These are phyloP conservation scores for Anthopleura sola DNA, from an alignment of 64 coral and sea anemone genomes.

Conservation along the genomic window DNA sequence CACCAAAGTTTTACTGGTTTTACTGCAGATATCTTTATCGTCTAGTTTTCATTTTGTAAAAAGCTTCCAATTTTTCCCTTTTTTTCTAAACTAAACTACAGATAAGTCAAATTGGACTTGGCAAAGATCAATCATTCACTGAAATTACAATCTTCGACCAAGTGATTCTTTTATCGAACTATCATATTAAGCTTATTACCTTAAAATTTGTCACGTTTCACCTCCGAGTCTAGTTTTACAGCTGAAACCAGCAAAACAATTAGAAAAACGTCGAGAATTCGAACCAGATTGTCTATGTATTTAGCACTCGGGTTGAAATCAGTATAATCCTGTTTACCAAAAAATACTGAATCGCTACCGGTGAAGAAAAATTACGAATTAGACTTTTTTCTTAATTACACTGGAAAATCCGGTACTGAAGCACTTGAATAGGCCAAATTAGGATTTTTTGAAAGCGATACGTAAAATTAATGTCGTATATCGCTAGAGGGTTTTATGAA, in stretches of 20 bases:
- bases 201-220: neutral
- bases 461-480: neutral
- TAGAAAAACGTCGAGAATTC: neutral
- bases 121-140: too few relatives aligned
- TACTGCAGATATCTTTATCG: too few relatives aligned
- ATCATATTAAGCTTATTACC: neutral
- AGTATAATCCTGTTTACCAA: neutral
- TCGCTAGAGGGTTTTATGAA: neutral
- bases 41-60: too few relatives aligned
- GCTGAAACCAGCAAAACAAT: neutral
- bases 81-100: too few relatives aligned
- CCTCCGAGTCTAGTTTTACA: neutral
- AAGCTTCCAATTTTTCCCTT: too few relatives aligned
- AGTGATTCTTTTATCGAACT: neutral
- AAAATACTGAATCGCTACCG: neutral
- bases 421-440: neutral
- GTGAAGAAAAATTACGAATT: neutral
- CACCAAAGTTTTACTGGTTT: too few relatives aligned
- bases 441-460: neutral
- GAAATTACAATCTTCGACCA: too few relatives aligned
- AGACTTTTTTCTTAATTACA: neutral
- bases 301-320: neutral
- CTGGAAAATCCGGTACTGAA: neutral
- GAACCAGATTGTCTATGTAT: neutral
- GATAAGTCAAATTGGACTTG: too few relatives aligned